Percentiles rank a stretch among this genome's conserved stretches.
Evolutionary conservation across 2,888 invertebrate species (phyloP).

Genomic region (Agrochola circellaris): DNA sequence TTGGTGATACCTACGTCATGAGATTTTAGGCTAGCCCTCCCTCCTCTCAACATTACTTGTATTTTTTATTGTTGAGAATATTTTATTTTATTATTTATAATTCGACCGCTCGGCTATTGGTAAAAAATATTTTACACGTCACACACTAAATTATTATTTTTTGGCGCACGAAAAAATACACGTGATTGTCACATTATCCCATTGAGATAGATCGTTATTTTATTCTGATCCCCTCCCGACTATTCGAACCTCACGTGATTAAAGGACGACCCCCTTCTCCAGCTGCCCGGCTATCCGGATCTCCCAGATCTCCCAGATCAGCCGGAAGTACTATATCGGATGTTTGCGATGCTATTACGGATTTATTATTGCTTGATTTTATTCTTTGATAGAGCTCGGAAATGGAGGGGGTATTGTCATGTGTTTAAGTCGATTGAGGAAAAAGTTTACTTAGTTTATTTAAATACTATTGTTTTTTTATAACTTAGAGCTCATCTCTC

Average conservation of each 20-base stretch:
- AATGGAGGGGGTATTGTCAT: background rate
- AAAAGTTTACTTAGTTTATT: background rate
- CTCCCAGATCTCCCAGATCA: slow-evolving; percentile 27
- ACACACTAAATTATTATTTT: too few species aligned
- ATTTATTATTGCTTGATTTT: slow-evolving; percentile 44
- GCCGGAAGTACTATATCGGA: slow-evolving; percentile 42
- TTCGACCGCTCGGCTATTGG: too few species aligned
- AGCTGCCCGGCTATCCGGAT: slow-evolving; percentile 30
- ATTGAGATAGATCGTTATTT: background rate
- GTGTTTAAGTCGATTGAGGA: background rate
- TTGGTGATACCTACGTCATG: too few species aligned
- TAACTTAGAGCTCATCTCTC: background rate
- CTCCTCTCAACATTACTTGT: too few species aligned
- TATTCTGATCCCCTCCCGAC: background rate
- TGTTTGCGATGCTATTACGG: slow-evolving; percentile 32
- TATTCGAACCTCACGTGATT: background rate
- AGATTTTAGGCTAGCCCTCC: too few species aligned
- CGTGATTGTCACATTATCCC: background rate
- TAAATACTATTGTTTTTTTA: background rate
- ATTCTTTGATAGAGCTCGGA: slow-evolving; percentile 11
- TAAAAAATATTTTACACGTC: too few species aligned
- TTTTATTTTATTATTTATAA: too few species aligned
- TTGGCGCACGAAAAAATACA: too few species aligned
- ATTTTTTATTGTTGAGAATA: too few species aligned
- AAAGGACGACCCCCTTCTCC: background rate